Evolutionary conservation across 2,797 vertebrate genomes (phyloP), one percentile per base, ranked within the genome.

Genomic region (Molossus molossus): DNA sequence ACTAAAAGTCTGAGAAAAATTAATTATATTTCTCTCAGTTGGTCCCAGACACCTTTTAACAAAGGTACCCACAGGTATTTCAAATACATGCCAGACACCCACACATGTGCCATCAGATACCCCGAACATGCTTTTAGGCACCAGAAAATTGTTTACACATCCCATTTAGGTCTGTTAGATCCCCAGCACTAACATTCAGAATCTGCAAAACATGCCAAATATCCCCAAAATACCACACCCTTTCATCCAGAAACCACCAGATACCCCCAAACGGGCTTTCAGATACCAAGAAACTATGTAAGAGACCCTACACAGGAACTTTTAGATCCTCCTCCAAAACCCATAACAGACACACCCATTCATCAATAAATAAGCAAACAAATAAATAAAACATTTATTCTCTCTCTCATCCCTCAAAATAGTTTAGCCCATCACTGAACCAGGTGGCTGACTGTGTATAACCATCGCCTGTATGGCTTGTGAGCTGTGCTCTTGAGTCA

Each of bases 401-500:
- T 67, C 4, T 67, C 7, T 90, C 33, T 77, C 62, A 65, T 60
- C 25, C 21, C 40, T 48, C 45, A 67, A 27, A 76, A 45, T 48
- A 69, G 65, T 48, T 60, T 55, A 69, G 58, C 23, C 65, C 14
- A 25, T 62, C 20, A 10, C 15, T 23, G 60, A 72, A 27, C 18
- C 11, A 1, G 6, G 21, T 29, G 55, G 60, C 25, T 60, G 64
- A 50, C n/a, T 69, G 1, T 69, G 1, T 64, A 0, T 50, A 62
- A 58, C 12, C 25, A 50, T 25, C 3, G 0, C 21, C 21, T 2
- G 1, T 2, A 0, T 9, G 18, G 33, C 75, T 1, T 4, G 12
- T 69, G 58, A 64, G 9, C 82, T 1, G 18, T 72, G 55, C 13
- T 70, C n/a, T 50, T 14, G 2, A 25, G 27, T 8, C 1, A 3